These are phyloP conservation scores for Petroica traversi DNA, from an alignment of 2,113 vertebrate genomes.

Conservation along the genomic window DNA sequence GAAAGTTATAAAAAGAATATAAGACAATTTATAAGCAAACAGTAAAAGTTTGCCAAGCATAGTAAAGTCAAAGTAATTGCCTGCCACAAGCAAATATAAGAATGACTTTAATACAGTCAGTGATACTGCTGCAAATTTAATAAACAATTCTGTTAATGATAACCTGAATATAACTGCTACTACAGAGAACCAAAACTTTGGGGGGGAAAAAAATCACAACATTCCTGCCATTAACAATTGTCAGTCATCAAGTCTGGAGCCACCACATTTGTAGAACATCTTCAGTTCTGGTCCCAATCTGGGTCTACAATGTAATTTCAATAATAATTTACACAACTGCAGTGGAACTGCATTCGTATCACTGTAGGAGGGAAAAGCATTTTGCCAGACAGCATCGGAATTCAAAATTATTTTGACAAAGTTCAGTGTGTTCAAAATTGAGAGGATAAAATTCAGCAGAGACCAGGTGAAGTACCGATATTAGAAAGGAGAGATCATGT, in stretches of 20 bases:
- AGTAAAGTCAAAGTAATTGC: not conserved
- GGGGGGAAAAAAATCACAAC: fast-evolving
- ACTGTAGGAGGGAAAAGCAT: not conserved
- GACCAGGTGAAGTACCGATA: not conserved
- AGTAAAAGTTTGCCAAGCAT: not conserved
- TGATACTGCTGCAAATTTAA: not conserved
- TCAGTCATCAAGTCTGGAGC: not conserved
- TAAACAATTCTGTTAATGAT: not conserved
- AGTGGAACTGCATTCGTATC: not conserved
- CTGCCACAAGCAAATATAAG: not conserved
- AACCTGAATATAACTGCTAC: not conserved
- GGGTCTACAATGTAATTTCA: not conserved
- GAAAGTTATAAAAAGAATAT: not conserved
- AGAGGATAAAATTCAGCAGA: not conserved
- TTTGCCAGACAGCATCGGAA: not conserved
- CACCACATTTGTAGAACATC: not conserved
- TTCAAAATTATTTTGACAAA: not conserved
- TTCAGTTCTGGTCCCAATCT: not conserved
- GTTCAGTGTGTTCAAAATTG: not conserved
- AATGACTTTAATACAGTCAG: not conserved
- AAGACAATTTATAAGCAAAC: not conserved
- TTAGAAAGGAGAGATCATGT: not conserved
- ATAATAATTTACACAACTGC: not conserved
- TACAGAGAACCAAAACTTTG: not conserved
- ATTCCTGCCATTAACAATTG: not conserved